Evolutionary conservation across 2,888 invertebrate species (phyloP).

Genomic region (Idaea aversata): DNA sequence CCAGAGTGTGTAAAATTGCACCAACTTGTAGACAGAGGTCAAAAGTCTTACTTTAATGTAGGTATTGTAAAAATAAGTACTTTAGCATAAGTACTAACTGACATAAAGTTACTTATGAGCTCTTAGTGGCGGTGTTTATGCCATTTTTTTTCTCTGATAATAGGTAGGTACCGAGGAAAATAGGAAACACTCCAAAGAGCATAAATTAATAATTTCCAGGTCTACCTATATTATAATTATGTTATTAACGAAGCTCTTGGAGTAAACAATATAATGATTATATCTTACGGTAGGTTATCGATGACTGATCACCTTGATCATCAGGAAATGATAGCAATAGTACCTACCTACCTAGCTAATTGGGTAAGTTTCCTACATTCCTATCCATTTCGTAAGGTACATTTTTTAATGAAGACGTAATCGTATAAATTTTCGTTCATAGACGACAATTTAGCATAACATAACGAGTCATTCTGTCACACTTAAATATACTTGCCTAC

Average conservation of each 20-base stretch:
- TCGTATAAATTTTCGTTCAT: too few species aligned
- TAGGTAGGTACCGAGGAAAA: background rate
- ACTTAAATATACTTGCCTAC: background rate
- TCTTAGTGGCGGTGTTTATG: too few species aligned
- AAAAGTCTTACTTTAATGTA: background rate
- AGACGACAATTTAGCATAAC: background rate
- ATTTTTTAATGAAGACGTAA: too few species aligned
- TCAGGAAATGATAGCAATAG: conserved; percentile 5
- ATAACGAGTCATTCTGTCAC: background rate
- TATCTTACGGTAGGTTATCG: background rate
- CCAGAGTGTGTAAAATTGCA: too few species aligned
- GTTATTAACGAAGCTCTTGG: background rate
- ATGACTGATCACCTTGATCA: background rate
- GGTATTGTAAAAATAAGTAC: too few species aligned
- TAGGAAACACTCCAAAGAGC: too few species aligned
- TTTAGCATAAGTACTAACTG: too few species aligned
- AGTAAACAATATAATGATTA: background rate
- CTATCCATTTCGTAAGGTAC: too few species aligned
- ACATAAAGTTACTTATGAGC: too few species aligned
- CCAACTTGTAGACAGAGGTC: background rate
- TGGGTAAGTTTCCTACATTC: background rate
- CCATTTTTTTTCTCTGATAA: too few species aligned
- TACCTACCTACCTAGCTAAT: background rate
- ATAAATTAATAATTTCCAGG: too few species aligned
- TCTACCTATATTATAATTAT: too few species aligned